Percentiles rank a stretch among this genome's conserved stretches.
Conservation (phyloP, 2,113 vertebrate genomes). For the Odobenus rosmarus region DNA sequence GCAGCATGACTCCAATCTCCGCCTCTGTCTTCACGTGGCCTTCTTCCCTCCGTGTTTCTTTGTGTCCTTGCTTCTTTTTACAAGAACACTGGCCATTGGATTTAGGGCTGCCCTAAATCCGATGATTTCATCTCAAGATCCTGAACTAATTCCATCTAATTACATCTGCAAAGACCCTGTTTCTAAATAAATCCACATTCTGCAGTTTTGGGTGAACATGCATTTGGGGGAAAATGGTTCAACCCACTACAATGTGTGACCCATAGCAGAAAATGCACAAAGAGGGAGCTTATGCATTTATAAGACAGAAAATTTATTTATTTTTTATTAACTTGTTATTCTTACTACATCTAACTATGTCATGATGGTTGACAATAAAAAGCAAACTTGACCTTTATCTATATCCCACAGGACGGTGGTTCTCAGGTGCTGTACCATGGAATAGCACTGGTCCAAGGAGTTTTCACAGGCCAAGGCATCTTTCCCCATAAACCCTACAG, state of each 20-base stretch:
- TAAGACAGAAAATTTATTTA: neutral
- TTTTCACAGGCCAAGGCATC: neutral
- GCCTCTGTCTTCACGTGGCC: neutral
- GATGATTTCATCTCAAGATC: neutral
- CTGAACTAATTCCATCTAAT: neutral
- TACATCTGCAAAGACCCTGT: neutral
- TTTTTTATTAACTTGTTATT: neutral
- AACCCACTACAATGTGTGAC: neutral
- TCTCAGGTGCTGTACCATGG: neutral
- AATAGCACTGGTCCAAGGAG: neutral
- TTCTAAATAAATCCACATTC: neutral
- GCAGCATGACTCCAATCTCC: neutral
- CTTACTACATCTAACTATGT: neutral
- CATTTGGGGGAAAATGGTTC: neutral
- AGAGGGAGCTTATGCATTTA: neutral
- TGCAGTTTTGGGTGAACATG: neutral
- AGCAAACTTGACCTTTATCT: neutral
- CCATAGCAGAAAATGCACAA: neutral
- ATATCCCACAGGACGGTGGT: neutral
- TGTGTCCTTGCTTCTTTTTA: neutral
- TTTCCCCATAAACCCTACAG: neutral
- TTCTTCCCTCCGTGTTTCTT: neutral
- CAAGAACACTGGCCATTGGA: neutral
- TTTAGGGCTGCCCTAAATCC: neutral
- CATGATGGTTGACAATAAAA: neutral